phyloP scores from a whole-genome alignment of 64 coral and sea anemone genomes.

The Orbicella faveolata region DNA sequence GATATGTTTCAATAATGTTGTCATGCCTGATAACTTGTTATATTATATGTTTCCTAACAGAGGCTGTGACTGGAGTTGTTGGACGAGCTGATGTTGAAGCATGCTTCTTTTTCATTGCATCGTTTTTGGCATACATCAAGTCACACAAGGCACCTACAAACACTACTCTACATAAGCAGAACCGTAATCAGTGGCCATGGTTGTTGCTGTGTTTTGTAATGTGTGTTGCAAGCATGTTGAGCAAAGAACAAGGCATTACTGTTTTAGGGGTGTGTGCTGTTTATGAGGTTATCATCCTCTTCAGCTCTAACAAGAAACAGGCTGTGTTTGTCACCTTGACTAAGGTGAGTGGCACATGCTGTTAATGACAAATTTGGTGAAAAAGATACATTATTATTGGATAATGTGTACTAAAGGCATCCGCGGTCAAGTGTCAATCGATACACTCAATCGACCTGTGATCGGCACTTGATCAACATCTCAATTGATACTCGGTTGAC shows the following conservation, averaged over 20 bases:
- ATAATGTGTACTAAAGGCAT: no score
- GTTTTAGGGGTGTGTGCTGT: slow-evolving; percentile 80
- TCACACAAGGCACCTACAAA: neutral
- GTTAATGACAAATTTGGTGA: no score
- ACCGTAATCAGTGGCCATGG: slow-evolving; percentile 49
- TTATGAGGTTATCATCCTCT: slow-evolving; percentile 69
- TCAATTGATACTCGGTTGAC: no score
- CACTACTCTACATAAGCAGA: neutral
- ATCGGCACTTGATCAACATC: no score
- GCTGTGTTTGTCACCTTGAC: slow-evolving; percentile 22
- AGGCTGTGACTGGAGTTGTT: slow-evolving; percentile 92
- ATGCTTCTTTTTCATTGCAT: slow-evolving; percentile 82
- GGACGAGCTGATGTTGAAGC: slow-evolving; percentile 95
- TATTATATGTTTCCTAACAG: slow-evolving; percentile 34
- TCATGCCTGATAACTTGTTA: neutral
- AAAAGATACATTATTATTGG: no score
- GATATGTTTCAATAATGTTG: neutral
- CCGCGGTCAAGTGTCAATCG: no score
- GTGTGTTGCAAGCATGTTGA: slow-evolving; percentile 79
- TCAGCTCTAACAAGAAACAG: slow-evolving; percentile 42
- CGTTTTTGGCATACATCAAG: slow-evolving; percentile 71
- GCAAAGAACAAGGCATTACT: slow-evolving; percentile 93
- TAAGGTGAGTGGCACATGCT: slow-evolving; percentile 38
- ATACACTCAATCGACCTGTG: no score
- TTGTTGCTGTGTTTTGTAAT: slow-evolving; percentile 49